phyloP scores from a whole-genome alignment of 2,113 vertebrate genomes.

The Dromas ardeola region DNA sequence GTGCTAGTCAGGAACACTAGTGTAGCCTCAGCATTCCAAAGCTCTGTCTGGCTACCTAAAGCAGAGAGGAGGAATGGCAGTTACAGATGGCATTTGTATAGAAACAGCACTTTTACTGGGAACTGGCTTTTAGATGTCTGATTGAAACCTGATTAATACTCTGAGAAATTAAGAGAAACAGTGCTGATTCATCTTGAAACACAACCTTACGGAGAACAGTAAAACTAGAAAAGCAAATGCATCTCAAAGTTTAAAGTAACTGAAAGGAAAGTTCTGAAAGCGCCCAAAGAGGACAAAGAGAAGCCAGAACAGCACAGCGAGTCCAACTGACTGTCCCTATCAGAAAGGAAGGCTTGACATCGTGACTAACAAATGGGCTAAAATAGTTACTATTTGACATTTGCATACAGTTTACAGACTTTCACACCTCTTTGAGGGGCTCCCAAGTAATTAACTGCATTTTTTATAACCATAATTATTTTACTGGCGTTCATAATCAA shows the following conservation, averaged over 20 bases:
- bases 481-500: background rate
- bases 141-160: background rate
- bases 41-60: background rate
- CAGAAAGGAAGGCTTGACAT: background rate
- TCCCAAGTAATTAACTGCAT: background rate
- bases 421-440: background rate
- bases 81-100: background rate
- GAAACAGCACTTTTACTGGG: background rate
- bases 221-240: background rate
- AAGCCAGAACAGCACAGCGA: background rate
- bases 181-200: background rate
- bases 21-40: background rate
- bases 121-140: background rate
- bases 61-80: background rate
- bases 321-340: background rate
- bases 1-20: background rate
- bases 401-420: background rate
- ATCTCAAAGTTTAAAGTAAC: background rate
- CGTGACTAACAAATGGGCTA: background rate
- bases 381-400: background rate
- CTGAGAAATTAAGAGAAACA: background rate
- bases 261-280: background rate
- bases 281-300: background rate
- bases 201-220: background rate
- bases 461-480: background rate